These are phyloP conservation scores for Thecophora atra DNA, from an alignment of 2,888 invertebrate genomes.

Conservation along the genomic window DNA sequence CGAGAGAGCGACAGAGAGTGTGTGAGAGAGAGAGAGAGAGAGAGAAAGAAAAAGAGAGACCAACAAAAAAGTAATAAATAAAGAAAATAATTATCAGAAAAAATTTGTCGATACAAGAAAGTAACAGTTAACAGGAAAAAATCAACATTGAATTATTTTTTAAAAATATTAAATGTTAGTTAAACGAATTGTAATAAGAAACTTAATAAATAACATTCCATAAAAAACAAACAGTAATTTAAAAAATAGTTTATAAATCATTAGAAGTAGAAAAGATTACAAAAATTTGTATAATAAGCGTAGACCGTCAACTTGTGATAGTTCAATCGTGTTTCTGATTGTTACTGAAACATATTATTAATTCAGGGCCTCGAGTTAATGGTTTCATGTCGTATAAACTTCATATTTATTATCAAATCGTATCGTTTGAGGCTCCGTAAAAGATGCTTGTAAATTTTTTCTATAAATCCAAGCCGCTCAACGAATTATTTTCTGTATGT, in stretches of 20 bases:
- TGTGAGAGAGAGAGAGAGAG: constrained; percentile 41
- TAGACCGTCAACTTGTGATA: neutral
- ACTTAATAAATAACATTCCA: neutral
- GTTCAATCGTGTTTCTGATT: too few relatives aligned
- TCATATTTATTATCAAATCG: too few relatives aligned
- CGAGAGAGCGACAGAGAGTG: constrained; percentile 38
- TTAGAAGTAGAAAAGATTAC: neutral
- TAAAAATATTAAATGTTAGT: constrained; percentile 1
- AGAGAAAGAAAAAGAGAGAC: constrained; percentile 37
- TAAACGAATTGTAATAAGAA: neutral
- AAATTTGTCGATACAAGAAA: neutral
- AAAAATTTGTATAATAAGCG: constrained; percentile 6
- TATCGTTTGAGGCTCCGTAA: too few relatives aligned
- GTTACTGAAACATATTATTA: too few relatives aligned
- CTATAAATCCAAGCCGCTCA: too few relatives aligned
- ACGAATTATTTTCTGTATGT: too few relatives aligned
- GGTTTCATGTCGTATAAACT: too few relatives aligned
- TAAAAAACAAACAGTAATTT: neutral
- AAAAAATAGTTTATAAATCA: neutral
- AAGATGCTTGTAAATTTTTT: too few relatives aligned
- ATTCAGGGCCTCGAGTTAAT: too few relatives aligned
- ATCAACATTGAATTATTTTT: neutral
- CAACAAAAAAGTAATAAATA: constrained; percentile 3
- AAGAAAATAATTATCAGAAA: neutral
- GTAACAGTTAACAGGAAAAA: neutral